These are phyloP conservation scores for Pempheris klunzingeri DNA, from an alignment of 2,797 vertebrate genomes.

Conservation along the genomic window DNA sequence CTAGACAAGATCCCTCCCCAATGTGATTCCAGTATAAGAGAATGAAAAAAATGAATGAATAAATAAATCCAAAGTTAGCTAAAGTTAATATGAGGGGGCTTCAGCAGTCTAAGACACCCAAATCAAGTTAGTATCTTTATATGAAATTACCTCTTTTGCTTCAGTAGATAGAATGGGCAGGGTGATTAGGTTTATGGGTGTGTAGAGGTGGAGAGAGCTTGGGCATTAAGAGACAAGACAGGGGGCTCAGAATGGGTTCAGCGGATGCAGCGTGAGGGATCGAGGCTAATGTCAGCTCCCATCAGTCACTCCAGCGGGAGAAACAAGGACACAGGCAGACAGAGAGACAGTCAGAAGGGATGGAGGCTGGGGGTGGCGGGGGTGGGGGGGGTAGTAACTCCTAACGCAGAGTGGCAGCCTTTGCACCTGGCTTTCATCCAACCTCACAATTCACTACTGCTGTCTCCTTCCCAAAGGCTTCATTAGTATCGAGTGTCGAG, in stretches of 20 bases:
- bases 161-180: not conserved
- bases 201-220: slow-evolving; percentile 45
- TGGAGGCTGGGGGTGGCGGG: slow-evolving; percentile 37
- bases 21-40: not conserved
- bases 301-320: slow-evolving; percentile 73
- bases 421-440: slow-evolving; percentile 84
- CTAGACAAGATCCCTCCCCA: not conserved
- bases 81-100: not conserved
- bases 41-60: no score
- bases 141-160: not conserved
- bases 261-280: slow-evolving; percentile 72
- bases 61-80: not conserved
- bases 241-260: slow-evolving; percentile 64
- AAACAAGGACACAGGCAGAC: slow-evolving; percentile 71
- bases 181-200: slow-evolving; percentile 53
- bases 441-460: slow-evolving; percentile 67
- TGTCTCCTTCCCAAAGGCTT: slow-evolving; percentile 75
- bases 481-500: slow-evolving; percentile 29
- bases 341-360: slow-evolving; percentile 67
- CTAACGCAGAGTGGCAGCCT: slow-evolving; percentile 79
- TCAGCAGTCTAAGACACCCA: not conserved
- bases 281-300: slow-evolving; percentile 77
- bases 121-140: not conserved
- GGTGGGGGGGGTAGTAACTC: slow-evolving; percentile 63
- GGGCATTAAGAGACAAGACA: slow-evolving; percentile 65